A percentile compares a stretch with the other conserved stretches of the same genome.
phyloP scores from a whole-genome alignment of 1,140 invertebrate genomes.

The Zaprionus tsacasi region DNA sequence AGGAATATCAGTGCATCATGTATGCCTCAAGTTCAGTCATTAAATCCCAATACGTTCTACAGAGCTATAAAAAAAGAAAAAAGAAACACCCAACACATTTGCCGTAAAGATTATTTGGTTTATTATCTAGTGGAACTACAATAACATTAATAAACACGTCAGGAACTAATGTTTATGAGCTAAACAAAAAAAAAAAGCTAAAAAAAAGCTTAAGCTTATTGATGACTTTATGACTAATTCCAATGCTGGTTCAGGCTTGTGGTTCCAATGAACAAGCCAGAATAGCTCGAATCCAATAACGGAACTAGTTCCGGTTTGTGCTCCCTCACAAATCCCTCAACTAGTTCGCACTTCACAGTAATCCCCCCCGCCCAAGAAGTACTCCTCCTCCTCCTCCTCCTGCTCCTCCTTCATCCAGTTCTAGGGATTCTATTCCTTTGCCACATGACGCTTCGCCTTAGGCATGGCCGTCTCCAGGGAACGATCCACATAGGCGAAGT shows the following conservation, averaged over 20 bases:
- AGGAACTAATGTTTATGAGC: background rate
- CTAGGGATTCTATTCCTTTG: constrained; percentile 47
- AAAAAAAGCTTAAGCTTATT: constrained; percentile 3
- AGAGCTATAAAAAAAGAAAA: background rate
- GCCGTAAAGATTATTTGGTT: background rate
- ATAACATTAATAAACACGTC: background rate
- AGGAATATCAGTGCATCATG: too few relatives aligned
- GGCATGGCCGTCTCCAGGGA: constrained; percentile 69
- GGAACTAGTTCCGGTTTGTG: constrained; percentile 26
- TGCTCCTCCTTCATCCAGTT: too few relatives aligned
- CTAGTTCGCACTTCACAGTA: background rate
- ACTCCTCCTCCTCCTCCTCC: background rate
- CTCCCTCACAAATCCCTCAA: background rate
- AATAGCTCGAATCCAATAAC: background rate
- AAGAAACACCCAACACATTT: background rate
- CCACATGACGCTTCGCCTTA: constrained; percentile 40
- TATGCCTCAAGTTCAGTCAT: background rate
- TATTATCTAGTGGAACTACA: background rate
- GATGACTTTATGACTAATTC: constrained; percentile 24
- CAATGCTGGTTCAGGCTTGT: constrained; percentile 27
- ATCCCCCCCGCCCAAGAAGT: background rate
- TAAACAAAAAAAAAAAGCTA: constrained; percentile 8
- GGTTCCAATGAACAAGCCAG: constrained; percentile 14
- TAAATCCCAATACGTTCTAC: background rate
- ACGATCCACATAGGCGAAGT: constrained; percentile 72